A percentile compares a stretch with the other conserved stretches of the same genome.
Conservation (phyloP, 2,888 invertebrate genomes). For the Pterobdella sp. region DNA sequence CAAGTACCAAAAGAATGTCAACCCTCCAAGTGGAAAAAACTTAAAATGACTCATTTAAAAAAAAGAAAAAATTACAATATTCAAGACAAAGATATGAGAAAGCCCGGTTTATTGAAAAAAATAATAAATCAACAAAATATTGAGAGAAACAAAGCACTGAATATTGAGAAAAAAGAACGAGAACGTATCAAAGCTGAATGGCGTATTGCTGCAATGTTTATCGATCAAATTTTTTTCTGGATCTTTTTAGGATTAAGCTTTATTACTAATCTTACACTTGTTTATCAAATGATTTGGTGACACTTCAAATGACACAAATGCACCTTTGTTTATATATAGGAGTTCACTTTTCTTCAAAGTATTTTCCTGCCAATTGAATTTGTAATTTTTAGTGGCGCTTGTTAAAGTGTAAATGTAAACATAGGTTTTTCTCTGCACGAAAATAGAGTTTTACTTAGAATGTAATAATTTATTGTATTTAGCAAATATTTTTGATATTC, state of each 20-base stretch:
- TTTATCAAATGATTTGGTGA: slow-evolving; percentile 36
- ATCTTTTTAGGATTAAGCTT: slow-evolving; percentile 40
- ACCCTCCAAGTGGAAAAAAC: neutral
- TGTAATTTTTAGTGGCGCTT: neutral
- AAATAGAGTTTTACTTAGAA: neutral
- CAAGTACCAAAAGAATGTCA: neutral
- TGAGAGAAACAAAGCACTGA: slow-evolving; percentile 24
- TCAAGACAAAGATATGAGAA: neutral
- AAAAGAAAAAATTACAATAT: neutral
- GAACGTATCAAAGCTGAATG: slow-evolving; percentile 37
- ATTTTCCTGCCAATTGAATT: slow-evolving; percentile 10
- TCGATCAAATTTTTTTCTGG: slow-evolving; percentile 41
- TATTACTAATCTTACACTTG: slow-evolving; percentile 34
- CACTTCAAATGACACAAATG: too few species aligned
- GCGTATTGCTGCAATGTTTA: slow-evolving; percentile 38
- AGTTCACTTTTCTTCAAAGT: neutral
- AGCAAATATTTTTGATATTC: neutral
- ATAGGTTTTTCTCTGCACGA: neutral
- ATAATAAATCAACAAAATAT: neutral
- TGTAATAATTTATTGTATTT: neutral
- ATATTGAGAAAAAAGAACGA: slow-evolving; percentile 27
- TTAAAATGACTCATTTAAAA: neutral
- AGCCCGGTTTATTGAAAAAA: neutral
- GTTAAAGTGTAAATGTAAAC: neutral
- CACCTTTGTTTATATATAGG: too few species aligned